Evolutionary conservation across 2,797 vertebrate species (phyloP).

Genomic region (Sandelia bainsii): DNA sequence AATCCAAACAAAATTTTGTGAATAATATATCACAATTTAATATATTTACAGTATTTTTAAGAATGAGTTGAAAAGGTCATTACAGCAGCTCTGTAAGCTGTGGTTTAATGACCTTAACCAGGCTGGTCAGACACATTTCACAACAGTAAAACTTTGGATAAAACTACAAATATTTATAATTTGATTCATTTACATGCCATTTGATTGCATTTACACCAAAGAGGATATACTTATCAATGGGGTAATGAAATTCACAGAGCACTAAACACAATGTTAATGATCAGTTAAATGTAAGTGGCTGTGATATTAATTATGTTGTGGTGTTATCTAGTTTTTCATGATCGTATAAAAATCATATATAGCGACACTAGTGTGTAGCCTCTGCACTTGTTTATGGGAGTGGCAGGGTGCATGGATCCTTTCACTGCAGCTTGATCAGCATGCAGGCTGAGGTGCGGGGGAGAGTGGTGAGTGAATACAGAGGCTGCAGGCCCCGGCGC

Average conservation of each 20-base stretch:
- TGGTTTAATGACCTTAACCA: slow-evolving; percentile 3
- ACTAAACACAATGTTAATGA: no score
- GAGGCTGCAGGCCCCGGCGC: slow-evolving; percentile 80
- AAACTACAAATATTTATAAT: background rate
- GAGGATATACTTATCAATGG: background rate
- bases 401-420: slow-evolving; percentile 89
- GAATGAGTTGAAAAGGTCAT: no score
- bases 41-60: no score
- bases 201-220: background rate
- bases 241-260: background rate
- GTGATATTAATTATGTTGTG: no score
- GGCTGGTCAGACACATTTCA: background rate
- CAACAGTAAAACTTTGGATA: background rate
- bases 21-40: no score
- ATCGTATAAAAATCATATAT: background rate
- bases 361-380: slow-evolving; percentile 20
- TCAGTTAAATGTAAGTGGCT: background rate
- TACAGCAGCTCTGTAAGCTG: no score
- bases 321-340: background rate
- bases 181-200: background rate
- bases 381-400: slow-evolving; percentile 59
- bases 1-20: no score
- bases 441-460: slow-evolving; percentile 87
- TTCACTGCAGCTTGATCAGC: slow-evolving; percentile 90
- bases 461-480: slow-evolving; percentile 90